These are phyloP conservation scores for Leptobrachium ailaonicum DNA, from an alignment of 2,113 vertebrate genomes.

Conservation along the genomic window DNA sequence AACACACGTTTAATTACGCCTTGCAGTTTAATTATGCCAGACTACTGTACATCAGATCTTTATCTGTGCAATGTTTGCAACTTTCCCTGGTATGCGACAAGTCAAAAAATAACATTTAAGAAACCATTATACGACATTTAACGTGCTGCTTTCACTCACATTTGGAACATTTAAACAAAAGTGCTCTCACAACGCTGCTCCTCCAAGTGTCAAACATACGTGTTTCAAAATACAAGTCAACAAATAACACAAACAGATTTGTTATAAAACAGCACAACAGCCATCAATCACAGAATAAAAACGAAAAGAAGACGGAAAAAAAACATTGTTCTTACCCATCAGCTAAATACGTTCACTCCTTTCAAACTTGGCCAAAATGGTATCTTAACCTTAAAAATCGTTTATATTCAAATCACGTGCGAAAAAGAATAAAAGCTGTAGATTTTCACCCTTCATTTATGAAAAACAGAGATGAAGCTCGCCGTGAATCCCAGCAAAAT, in stretches of 20 bases:
- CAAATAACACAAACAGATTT: slow-evolving; percentile 31
- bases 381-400: slow-evolving; percentile 47
- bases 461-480: slow-evolving; percentile 55
- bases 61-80: slow-evolving; percentile 45
- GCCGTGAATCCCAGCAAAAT: slow-evolving; percentile 52
- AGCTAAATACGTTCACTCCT: slow-evolving; percentile 47
- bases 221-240: slow-evolving; percentile 17
- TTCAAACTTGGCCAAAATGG: slow-evolving; percentile 43
- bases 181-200: neutral
- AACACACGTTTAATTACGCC: slow-evolving; percentile 38
- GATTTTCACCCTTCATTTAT: slow-evolving; percentile 39
- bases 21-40: slow-evolving; percentile 48
- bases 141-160: neutral
- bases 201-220: slow-evolving; percentile 21
- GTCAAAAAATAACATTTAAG: slow-evolving; percentile 52
- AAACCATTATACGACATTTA: slow-evolving; percentile 12
- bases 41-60: slow-evolving; percentile 51
- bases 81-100: slow-evolving; percentile 9
- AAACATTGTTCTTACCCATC: slow-evolving; percentile 56
- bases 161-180: neutral
- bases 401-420: neutral
- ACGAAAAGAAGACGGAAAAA: neutral
- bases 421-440: slow-evolving; percentile 38
- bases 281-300: slow-evolving; percentile 35
- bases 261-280: slow-evolving; percentile 17